Evolutionary conservation across 2,797 vertebrate genomes (phyloP), one percentile per base, ranked within the genome.

Genomic region (Helostoma temminkii): DNA sequence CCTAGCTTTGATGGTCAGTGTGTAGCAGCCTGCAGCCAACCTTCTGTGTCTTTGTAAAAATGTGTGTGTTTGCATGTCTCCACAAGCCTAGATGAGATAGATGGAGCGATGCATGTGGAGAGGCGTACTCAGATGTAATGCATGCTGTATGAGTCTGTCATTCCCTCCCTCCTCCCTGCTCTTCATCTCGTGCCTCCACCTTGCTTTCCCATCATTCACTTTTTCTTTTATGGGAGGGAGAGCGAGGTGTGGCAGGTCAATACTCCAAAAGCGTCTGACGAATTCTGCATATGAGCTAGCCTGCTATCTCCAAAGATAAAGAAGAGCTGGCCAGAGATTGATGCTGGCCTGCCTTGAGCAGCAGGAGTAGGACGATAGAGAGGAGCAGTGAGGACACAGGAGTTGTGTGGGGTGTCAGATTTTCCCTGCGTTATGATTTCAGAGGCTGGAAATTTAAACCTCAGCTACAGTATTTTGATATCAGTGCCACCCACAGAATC

Each of bases 201-300:
- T 71, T 28, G 10, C 66, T 74, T 80, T 67, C 72, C 87, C 74
- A 89, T 92, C 89, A 86, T 76, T 89, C 85, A 88, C 80, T 80
- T n/a, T n/a, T 74, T 71, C 56, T 76, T 82, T 88, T 82, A 87
- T 81, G 62, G 82, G 71, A 43, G 75, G 64, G 71, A 68, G 81
- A 71, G 55, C 14, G 46, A 74, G 81, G 79, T 72, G 66, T 80
- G 69, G 86, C 76, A 56, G 91, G 91, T 90, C 90, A 91, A 34
- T 56, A 81, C 85, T 85, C 82, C 84, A 87, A 89, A 85, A 66
- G 71, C 75, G 64, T 39, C 80, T 82, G 83, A 90, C 80, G 74
- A 85, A 81, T 84, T 83, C 70, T 70, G 69, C 66, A 37, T 85
- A 85, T 66, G 74, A 80, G 83, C 91, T 82, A 72, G 76, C 57